phyloP scores from a whole-genome alignment of 2,113 vertebrate species.

The Numida meleagris region DNA sequence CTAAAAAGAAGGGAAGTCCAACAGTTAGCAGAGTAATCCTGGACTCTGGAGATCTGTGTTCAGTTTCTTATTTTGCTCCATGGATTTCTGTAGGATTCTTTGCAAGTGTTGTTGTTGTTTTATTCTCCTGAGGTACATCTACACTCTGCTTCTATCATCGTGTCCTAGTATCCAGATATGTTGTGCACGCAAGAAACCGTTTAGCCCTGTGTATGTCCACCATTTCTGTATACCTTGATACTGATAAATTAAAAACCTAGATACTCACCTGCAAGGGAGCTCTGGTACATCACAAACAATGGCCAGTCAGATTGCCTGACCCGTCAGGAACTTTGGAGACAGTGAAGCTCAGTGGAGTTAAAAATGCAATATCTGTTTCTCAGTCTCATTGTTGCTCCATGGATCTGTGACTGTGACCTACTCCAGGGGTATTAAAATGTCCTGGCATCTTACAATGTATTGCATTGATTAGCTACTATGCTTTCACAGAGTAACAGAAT shows the following conservation, averaged over 20 bases:
- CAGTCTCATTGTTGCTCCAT: not conserved
- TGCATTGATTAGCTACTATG: not conserved
- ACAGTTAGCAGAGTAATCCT: not conserved
- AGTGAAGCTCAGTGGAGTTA: rapidly evolving
- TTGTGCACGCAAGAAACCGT: not conserved
- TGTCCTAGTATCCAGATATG: not conserved
- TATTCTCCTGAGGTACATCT: not conserved
- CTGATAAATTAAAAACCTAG: not conserved
- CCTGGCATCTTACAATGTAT: not conserved
- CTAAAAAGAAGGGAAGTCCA: not conserved
- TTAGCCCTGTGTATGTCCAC: not conserved
- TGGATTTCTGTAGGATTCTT: not conserved
- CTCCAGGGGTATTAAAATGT: not conserved
- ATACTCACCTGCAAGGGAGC: not conserved
- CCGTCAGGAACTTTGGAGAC: not conserved
- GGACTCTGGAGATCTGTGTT: not conserved
- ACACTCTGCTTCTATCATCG: not conserved
- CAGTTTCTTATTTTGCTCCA: not conserved
- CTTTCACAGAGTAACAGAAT: not conserved
- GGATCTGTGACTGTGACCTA: not conserved
- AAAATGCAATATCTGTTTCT: not conserved
- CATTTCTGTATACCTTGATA: not conserved
- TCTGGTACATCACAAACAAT: not conserved
- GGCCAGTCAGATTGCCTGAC: not conserved
- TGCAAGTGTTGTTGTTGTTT: not conserved